phyloP scores from a whole-genome alignment of 2,797 vertebrate genomes.

The Gadopsis bispinosus region DNA sequence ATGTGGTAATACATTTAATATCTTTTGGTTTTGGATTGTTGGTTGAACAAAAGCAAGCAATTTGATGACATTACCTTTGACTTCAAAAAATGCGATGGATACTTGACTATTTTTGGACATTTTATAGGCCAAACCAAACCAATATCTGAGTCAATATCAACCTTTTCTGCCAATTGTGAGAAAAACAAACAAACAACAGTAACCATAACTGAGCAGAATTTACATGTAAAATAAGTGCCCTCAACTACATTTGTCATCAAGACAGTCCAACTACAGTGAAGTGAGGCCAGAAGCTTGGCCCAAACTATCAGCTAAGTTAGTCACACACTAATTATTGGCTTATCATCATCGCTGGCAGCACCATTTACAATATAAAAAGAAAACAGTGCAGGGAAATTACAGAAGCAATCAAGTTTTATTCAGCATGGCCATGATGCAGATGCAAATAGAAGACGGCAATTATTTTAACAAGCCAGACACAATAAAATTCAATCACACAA shows the following conservation, averaged over 20 bases:
- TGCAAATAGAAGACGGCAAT: background rate
- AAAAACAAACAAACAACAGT: background rate
- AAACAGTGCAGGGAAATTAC: background rate
- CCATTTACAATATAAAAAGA: background rate
- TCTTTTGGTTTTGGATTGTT: background rate
- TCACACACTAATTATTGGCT: background rate
- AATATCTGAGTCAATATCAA: background rate
- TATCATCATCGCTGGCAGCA: background rate
- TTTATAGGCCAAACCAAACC: background rate
- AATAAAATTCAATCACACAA: slow-evolving; percentile 1
- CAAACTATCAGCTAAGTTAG: background rate
- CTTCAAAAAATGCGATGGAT: background rate
- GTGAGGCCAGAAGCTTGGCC: too few species aligned
- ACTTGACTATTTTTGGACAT: background rate
- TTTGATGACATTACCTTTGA: background rate
- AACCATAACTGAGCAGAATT: background rate
- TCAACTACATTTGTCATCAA: background rate
- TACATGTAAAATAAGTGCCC: background rate
- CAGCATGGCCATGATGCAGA: background rate
- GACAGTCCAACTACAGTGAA: background rate
- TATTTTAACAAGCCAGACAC: background rate
- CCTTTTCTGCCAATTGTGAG: background rate
- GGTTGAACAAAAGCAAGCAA: background rate
- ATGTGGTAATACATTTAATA: background rate
- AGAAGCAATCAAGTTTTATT: slow-evolving; percentile 4